Evolutionary conservation across 2,797 vertebrate species (phyloP).

Genomic region (Gallirallus australis): DNA sequence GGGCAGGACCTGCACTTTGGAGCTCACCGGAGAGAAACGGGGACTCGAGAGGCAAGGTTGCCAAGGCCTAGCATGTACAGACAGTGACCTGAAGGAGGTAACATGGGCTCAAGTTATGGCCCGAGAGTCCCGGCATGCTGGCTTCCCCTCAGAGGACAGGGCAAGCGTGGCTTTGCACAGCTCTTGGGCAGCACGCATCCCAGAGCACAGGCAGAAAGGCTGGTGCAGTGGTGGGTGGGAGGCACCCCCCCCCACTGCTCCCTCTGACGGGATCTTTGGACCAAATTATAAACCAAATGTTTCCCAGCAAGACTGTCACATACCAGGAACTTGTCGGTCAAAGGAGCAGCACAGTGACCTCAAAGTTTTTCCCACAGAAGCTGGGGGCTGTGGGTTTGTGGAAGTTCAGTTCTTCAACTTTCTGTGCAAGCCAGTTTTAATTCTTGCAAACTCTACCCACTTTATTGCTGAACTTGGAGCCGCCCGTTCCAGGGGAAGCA

Average conservation of each 20-base stretch:
- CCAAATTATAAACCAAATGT: rapidly evolving
- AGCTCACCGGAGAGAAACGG: neutral
- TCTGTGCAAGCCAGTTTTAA: neutral
- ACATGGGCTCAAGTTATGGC: neutral
- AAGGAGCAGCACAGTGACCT: neutral
- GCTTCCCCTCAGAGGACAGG: neutral
- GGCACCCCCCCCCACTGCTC: neutral
- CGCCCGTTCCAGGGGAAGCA: neutral
- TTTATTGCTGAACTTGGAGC: neutral
- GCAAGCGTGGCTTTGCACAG: neutral
- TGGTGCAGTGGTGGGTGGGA: rapidly evolving
- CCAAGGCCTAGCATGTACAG: neutral
- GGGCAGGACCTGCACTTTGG: neutral
- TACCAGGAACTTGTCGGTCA: neutral
- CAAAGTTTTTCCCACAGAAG: neutral
- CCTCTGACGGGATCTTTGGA: rapidly evolving
- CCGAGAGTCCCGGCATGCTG: neutral
- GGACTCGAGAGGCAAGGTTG: neutral
- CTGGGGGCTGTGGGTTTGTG: neutral
- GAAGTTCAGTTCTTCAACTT: neutral
- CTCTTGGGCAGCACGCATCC: neutral
- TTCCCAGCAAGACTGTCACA: neutral
- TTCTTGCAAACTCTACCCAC: neutral
- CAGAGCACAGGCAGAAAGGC: rapidly evolving
- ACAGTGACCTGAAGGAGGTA: neutral